phyloP scores from a whole-genome alignment of 2,888 invertebrate species.

The Pyrrhosoma nymphula region DNA sequence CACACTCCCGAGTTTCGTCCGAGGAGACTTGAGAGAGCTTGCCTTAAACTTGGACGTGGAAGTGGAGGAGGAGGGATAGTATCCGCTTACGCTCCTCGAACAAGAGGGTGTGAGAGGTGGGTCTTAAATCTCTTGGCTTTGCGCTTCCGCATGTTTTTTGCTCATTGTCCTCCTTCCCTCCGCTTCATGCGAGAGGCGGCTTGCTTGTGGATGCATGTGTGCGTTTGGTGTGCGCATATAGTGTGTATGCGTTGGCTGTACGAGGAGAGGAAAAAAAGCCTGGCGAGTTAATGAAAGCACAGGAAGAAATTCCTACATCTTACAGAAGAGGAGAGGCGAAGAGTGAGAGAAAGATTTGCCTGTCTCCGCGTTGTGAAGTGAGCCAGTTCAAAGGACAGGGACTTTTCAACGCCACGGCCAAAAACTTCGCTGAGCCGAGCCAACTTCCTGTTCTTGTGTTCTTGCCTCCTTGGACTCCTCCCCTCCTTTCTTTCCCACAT shows the following conservation, averaged over 20 bases:
- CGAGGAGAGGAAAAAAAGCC: neutral
- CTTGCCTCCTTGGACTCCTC: neutral
- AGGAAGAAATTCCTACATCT: conserved; percentile 51
- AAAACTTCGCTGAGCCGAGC: neutral
- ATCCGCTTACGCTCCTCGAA: conserved; percentile 54
- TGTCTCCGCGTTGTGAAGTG: conserved; percentile 23
- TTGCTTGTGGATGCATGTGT: neutral
- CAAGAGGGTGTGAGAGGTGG: neutral
- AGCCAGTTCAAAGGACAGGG: conserved; percentile 42
- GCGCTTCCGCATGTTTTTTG: neutral
- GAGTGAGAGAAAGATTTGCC: conserved; percentile 25
- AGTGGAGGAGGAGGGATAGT: conserved; percentile 44
- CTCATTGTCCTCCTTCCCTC: conserved; percentile 26
- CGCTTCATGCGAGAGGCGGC: neutral
- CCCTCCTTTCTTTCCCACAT: neutral
- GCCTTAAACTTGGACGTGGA: neutral
- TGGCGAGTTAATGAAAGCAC: conserved; percentile 53
- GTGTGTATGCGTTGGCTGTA: neutral
- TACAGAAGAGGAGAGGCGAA: neutral
- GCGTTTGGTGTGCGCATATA: neutral
- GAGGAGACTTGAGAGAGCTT: neutral
- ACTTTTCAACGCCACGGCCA: conserved; percentile 10
- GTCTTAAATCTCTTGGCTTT: neutral
- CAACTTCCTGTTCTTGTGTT: conserved; percentile 52
- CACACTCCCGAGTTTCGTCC: neutral